Conservation (phyloP, 2,888 invertebrate genomes). For the Digitonthophagus gazella region DNA sequence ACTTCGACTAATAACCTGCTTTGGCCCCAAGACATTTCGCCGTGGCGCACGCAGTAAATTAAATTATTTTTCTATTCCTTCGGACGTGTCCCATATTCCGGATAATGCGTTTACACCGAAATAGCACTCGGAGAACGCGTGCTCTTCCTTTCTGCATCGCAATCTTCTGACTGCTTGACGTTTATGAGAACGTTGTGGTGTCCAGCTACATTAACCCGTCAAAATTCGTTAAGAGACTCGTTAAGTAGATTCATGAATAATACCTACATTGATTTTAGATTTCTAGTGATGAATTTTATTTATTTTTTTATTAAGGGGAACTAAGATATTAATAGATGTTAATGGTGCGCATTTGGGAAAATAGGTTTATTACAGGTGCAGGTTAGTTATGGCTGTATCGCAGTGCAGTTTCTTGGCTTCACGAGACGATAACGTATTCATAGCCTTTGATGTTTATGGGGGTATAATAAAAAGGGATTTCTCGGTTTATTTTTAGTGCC, state of each 20-base stretch:
- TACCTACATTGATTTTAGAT: too few relatives aligned
- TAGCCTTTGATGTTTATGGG: not conserved
- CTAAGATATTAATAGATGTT: not conserved
- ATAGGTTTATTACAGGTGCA: not conserved
- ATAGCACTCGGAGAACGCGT: not conserved
- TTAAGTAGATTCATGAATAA: not conserved
- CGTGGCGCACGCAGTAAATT: constrained; percentile 18
- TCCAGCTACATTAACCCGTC: not conserved
- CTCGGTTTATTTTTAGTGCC: not conserved
- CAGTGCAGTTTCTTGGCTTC: not conserved
- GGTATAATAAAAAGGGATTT: not conserved
- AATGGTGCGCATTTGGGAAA: not conserved
- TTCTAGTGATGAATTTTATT: not conserved
- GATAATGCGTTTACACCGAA: constrained; percentile 20
- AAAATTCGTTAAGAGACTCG: not conserved
- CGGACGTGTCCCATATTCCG: constrained; percentile 22
- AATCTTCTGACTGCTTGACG: not conserved
- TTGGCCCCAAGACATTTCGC: constrained; percentile 18
- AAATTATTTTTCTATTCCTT: constrained; percentile 21
- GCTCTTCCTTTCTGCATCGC: not conserved
- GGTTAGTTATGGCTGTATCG: not conserved
- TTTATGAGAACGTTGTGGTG: not conserved
- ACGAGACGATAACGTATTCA: not conserved
- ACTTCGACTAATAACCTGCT: constrained; percentile 6
- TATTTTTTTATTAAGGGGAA: not conserved